These are phyloP conservation scores for Nezara viridula DNA, from an alignment of 2,888 invertebrate species.

Conservation along the genomic window DNA sequence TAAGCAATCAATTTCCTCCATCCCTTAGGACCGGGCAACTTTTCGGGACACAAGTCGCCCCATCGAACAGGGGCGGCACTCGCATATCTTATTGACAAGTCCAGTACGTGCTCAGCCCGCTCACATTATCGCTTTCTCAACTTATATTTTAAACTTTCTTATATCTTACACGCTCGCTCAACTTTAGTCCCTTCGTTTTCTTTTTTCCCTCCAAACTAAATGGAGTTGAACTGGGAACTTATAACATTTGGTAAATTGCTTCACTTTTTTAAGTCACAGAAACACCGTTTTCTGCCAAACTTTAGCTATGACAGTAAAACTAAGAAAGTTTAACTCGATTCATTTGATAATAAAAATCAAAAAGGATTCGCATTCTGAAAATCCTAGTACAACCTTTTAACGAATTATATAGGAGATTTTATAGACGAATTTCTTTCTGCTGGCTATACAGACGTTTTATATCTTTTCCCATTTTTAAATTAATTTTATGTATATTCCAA, in stretches of 20 bases:
- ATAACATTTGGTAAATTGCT: neutral
- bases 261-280: neutral
- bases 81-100: constrained; percentile 28
- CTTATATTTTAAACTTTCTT: constrained; percentile 26
- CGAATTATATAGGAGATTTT: no score
- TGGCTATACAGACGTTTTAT: no score
- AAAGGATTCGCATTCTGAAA: no score
- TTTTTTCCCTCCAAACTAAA: neutral
- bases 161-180: neutral
- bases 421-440: no score
- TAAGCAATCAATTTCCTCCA: constrained; percentile 35
- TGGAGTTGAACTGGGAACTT: neutral
- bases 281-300: neutral
- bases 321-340: neutral
- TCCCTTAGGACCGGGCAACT: neutral
- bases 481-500: no score
- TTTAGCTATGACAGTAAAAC: neutral
- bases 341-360: no score
- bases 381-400: no score
- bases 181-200: neutral
- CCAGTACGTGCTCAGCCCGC: neutral
- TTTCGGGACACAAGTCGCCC: neutral
- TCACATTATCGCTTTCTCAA: constrained; percentile 18
- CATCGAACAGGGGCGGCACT: neutral
- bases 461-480: no score